phyloP scores from a whole-genome alignment of 1,140 invertebrate genomes.

The Drepana arcuata region DNA sequence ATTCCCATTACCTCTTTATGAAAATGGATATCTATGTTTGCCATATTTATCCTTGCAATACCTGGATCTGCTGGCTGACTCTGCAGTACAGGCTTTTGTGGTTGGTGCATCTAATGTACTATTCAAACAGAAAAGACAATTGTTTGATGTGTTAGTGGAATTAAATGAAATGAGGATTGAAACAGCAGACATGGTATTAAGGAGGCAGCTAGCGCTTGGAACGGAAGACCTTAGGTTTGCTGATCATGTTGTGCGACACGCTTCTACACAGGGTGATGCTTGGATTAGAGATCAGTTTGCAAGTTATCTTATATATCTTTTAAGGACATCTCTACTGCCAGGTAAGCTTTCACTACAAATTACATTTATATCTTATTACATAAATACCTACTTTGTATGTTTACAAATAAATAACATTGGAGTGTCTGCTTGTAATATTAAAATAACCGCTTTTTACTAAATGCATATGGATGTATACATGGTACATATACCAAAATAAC shows the following conservation, averaged over 20 bases:
- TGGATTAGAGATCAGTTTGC: constrained; percentile 97
- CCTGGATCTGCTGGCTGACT: constrained; percentile 91
- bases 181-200: constrained; percentile 87
- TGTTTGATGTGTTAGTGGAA: constrained; percentile 95
- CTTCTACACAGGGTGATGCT: constrained; percentile 84
- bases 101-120: constrained; percentile 98
- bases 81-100: constrained; percentile 91
- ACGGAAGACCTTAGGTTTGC: constrained; percentile 97
- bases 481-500: no score
- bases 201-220: constrained; percentile 87
- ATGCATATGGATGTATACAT: no score
- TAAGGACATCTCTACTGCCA: constrained; percentile 85
- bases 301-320: constrained; percentile 89
- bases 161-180: constrained; percentile 92
- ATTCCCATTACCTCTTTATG: constrained; percentile 90
- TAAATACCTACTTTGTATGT: no score
- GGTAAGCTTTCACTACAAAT: constrained; percentile 67
- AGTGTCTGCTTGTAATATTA: no score
- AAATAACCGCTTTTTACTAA: no score
- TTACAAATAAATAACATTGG: no score
- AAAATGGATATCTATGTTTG: constrained; percentile 94
- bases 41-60: constrained; percentile 97
- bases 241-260: constrained; percentile 92
- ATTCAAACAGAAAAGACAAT: constrained; percentile 94
- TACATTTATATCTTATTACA: no score